Conservation (phyloP, 1,140 invertebrate species). For the Manduca sexta region DNA sequence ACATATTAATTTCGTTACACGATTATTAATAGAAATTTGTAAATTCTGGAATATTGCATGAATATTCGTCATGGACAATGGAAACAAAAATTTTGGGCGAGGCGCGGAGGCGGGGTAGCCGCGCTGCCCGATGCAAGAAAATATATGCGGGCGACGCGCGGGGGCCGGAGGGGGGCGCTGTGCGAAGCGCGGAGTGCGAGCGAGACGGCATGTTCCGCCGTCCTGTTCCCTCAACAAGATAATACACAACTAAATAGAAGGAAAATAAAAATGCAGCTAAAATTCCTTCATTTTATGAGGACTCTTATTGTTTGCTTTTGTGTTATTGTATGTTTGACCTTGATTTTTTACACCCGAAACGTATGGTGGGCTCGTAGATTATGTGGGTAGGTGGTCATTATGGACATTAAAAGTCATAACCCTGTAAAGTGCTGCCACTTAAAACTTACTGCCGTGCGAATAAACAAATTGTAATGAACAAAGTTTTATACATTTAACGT, state of each 20-base stretch:
- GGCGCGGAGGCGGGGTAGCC: slow-evolving; percentile 59
- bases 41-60: not conserved
- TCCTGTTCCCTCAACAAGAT: slow-evolving; percentile 31
- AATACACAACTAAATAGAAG: slow-evolving; percentile 44
- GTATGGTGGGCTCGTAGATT: not conserved
- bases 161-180: slow-evolving; percentile 4
- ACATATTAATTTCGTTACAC: not conserved
- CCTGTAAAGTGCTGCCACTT: too few species aligned
- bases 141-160: slow-evolving; percentile 43
- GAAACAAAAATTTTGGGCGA: slow-evolving; percentile 44
- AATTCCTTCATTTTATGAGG: slow-evolving; percentile 35
- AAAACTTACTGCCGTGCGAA: too few species aligned
- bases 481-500: too few species aligned
- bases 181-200: slow-evolving; percentile 17
- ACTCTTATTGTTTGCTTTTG: slow-evolving; percentile 13
- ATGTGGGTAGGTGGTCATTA: not conserved
- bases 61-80: slow-evolving; percentile 24
- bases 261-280: slow-evolving; percentile 50
- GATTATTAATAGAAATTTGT: not conserved
- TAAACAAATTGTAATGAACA: too few species aligned
- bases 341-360: slow-evolving; percentile 5
- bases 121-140: slow-evolving; percentile 50
- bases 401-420: not conserved
- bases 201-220: slow-evolving; percentile 19
- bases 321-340: slow-evolving; percentile 29